phyloP scores from a whole-genome alignment of 1,140 invertebrate species.

The Pseudomyrmex gracilis region DNA sequence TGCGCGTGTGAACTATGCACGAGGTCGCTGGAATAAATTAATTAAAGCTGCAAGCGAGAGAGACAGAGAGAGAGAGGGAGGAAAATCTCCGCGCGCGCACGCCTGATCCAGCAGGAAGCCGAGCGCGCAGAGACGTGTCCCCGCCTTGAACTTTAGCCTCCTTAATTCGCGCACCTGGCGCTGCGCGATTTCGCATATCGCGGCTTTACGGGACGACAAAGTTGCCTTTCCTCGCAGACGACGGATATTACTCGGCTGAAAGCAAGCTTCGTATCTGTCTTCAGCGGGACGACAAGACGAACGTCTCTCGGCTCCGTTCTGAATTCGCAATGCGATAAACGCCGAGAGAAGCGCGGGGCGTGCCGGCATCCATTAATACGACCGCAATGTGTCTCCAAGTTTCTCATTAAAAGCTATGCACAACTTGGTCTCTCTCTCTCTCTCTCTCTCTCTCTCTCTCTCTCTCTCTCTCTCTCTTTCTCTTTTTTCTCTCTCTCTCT shows the following conservation, averaged over 20 bases:
- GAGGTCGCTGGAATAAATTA: constrained; percentile 20
- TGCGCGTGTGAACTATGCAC: too few relatives aligned
- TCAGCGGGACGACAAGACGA: constrained; percentile 54
- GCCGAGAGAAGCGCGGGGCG: neutral
- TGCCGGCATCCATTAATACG: constrained; percentile 35
- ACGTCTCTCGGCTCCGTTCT: constrained; percentile 47
- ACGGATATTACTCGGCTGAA: constrained; percentile 59
- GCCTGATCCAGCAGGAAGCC: constrained; percentile 6
- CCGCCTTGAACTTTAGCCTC: constrained; percentile 61
- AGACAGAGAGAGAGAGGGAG: neutral
- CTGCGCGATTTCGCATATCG: constrained; percentile 58
- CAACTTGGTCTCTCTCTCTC: neutral
- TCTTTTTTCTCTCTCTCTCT: too few relatives aligned
- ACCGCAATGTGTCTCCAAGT: constrained; percentile 19
- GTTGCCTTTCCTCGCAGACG: constrained; percentile 41
- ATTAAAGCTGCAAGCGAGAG: constrained; percentile 19
- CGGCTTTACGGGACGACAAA: constrained; percentile 22
- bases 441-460: too few relatives aligned
- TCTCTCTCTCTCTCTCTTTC: too few relatives aligned
- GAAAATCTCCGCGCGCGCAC: constrained; percentile 5
- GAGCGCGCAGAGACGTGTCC: neutral
- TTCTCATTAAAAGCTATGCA: constrained; percentile 14
- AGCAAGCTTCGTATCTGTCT: constrained; percentile 57
- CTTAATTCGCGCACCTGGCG: constrained; percentile 59
- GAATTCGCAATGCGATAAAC: constrained; percentile 63